Evolutionary conservation across 1,140 invertebrate species (phyloP).

Genomic region (Meloidogyne chitwoodi): DNA sequence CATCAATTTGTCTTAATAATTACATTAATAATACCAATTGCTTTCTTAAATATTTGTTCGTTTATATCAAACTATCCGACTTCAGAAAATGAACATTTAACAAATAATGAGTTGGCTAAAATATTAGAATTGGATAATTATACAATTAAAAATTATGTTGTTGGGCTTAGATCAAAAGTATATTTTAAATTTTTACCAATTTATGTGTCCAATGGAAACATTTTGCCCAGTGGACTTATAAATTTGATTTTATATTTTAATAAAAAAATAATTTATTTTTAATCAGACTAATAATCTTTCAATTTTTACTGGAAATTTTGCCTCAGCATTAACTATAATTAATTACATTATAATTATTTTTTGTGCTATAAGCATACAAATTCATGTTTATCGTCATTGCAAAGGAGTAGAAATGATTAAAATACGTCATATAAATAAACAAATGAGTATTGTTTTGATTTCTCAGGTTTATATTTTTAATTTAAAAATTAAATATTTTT

Average conservation of each 20-base stretch:
- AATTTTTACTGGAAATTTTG: not conserved
- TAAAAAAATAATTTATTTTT: too few species aligned
- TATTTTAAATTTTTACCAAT: too few species aligned
- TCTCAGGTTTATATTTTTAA: not conserved
- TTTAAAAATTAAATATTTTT: not conserved
- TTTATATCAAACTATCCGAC: not conserved
- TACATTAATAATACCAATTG: not conserved
- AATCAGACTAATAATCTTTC: not conserved
- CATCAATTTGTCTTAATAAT: not conserved
- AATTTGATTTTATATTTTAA: too few species aligned
- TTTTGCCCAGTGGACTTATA: too few species aligned
- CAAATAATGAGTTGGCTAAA: too few species aligned
- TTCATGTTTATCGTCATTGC: not conserved
- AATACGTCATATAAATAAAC: not conserved
- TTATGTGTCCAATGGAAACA: too few species aligned
- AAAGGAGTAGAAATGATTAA: not conserved
- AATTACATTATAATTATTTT: not conserved
- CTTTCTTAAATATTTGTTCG: not conserved
- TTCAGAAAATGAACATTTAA: not conserved
- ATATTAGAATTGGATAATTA: not conserved
- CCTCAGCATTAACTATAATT: not conserved
- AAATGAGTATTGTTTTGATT: not conserved
- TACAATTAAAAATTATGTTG: not conserved
- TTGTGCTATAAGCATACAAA: not conserved
- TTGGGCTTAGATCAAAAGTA: not conserved